Base-by-base conservation (phyloP, 2,888 invertebrate species). In the Gibbula magus region DNA sequence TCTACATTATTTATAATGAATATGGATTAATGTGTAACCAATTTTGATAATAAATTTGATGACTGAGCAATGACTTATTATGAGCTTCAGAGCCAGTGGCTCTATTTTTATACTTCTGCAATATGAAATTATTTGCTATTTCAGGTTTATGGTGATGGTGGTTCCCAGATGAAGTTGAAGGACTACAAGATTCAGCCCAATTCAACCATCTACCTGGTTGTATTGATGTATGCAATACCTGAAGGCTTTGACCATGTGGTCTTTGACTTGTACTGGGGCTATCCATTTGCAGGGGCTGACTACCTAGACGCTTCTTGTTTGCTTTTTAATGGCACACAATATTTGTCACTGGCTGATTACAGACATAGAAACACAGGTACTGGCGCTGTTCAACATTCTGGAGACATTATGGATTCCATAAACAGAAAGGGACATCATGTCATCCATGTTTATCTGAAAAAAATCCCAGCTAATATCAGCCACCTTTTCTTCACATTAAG, bases 401-500 rank as follows among this genome's bases (percentile, higher is more conserved):
- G 87, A 10, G 87, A 88, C 76, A 80, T 86, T 2, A 86, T 87
- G 88, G 79, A 87, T 82, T n/a, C 77, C 22, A 0, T 2, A 0
- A 73, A 22, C 0, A 79, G 81, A 61, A 82, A 73, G 32, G 88
- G 88, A 10, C 88, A 88, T 56, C 88, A 88, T 61, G 87, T 86
- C 13, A 88, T 88, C 16, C 54, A 87, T 75, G 85, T 88, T 5
- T 73, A 75, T 2, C 73, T 88, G 66, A 86, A 87, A 78, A 52
- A 84, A 8, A 70, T 88, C 0, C 87, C 88, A 1, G 32, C 74
- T 13, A 79, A 82, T 79, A 77, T 86, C 1, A 86, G 86, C 1
- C 87, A 88, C 81, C 70, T 88, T 10, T 87, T 86, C 52, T 88
- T 88, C 54, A 88, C 88, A 8, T 75, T 88, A 10, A 88, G 88